Percentiles rank a stretch among this genome's conserved stretches.
phyloP scores from a whole-genome alignment of 2,888 invertebrate species.

The Drosophila monieri region DNA sequence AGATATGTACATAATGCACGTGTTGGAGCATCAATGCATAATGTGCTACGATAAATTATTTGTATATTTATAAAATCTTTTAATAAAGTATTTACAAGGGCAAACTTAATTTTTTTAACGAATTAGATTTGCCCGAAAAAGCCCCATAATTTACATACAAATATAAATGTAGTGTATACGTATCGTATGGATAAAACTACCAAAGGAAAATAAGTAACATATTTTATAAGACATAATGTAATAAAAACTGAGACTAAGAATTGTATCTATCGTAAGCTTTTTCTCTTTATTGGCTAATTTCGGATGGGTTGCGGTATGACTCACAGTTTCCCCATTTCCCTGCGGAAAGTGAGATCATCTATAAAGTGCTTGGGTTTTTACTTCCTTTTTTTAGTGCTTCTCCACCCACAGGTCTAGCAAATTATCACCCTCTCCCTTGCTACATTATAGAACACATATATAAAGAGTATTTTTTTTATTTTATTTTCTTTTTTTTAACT shows the following conservation, averaged over 20 bases:
- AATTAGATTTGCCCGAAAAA: slow-evolving; percentile 62
- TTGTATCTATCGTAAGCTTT: slow-evolving; percentile 13
- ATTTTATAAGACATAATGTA: slow-evolving; percentile 76
- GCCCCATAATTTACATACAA: slow-evolving; percentile 56
- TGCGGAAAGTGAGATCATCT: background rate
- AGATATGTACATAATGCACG: slow-evolving; percentile 50
- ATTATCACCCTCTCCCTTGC: background rate
- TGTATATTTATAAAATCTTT: slow-evolving; percentile 50
- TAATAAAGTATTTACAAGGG: slow-evolving; percentile 45
- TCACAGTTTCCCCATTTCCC: background rate
- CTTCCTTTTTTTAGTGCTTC: background rate
- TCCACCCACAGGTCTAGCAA: background rate
- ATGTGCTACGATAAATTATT: slow-evolving; percentile 47
- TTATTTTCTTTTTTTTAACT: too few relatives aligned
- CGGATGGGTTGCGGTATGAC: background rate
- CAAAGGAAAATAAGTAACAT: slow-evolving; percentile 74
- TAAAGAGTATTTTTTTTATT: too few relatives aligned
- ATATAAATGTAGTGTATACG: slow-evolving; percentile 73
- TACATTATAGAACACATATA: background rate
- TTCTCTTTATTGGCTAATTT: background rate
- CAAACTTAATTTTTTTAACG: slow-evolving; percentile 67
- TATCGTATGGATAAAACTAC: slow-evolving; percentile 73
- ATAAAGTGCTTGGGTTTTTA: background rate
- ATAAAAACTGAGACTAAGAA: slow-evolving; percentile 61
- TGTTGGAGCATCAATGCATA: slow-evolving; percentile 25